These are phyloP conservation scores for Pipra filicauda DNA, from an alignment of 2,113 vertebrate genomes.

Conservation along the genomic window DNA sequence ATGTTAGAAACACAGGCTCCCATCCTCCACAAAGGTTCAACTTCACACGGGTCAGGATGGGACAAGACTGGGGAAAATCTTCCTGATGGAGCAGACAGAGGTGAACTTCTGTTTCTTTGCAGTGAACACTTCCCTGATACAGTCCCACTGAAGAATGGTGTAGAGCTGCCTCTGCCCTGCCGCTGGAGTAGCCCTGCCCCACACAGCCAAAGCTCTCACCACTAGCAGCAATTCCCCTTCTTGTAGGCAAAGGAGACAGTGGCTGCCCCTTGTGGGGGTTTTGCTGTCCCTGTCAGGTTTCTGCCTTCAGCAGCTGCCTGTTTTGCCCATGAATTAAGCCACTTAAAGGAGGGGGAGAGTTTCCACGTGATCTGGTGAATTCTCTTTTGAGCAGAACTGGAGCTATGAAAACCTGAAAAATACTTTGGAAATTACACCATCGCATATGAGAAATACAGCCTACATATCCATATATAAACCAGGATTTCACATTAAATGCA, in stretches of 20 bases:
- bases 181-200: neutral
- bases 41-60: neutral
- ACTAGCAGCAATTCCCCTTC: neutral
- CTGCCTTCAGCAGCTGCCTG: neutral
- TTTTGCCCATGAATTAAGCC: neutral
- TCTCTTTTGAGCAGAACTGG: neutral
- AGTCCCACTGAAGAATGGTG: neutral
- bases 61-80: neutral
- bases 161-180: neutral
- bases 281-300: neutral
- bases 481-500: neutral
- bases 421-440: neutral
- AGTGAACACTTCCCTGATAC: neutral
- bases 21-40: neutral
- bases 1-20: rapidly evolving
- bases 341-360: neutral
- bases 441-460: neutral
- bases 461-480: neutral
- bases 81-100: neutral
- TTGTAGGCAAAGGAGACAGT: neutral
- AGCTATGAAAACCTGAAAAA: neutral
- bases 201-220: neutral
- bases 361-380: neutral
- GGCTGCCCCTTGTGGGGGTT: neutral
- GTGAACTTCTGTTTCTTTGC: neutral